Evolutionary conservation across 2,113 vertebrate genomes (phyloP).

Genomic region (Chlorodrepanis virens): DNA sequence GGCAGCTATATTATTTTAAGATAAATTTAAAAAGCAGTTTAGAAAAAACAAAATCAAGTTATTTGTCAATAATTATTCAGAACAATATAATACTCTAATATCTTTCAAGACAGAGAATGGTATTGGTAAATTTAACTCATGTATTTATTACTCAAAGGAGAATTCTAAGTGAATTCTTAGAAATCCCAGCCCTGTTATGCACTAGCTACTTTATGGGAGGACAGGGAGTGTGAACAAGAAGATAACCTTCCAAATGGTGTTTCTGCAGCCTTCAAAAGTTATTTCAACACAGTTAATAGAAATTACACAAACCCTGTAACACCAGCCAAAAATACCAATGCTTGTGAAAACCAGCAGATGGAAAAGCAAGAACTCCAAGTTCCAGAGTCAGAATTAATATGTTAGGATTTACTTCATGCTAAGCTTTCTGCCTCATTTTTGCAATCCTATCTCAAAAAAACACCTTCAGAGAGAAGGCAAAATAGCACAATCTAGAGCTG

Average conservation of each 20-base stretch:
- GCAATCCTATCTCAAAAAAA: neutral
- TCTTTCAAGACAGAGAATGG: neutral
- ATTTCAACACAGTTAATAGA: constrained; percentile 50
- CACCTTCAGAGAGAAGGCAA: neutral
- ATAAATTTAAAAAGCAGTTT: neutral
- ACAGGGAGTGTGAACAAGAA: neutral
- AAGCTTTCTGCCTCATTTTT: neutral
- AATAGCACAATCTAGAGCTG: neutral
- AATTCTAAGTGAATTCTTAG: neutral
- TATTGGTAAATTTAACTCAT: neutral
- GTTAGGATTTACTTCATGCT: neutral
- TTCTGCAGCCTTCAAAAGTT: constrained; percentile 27
- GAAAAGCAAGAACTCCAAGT: constrained; percentile 30
- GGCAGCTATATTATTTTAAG: neutral
- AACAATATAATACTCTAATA: neutral
- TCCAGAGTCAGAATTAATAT: neutral
- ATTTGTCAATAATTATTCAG: neutral
- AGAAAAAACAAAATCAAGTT: neutral
- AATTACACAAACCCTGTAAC: constrained; percentile 39
- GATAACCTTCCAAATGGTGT: constrained; percentile 2
- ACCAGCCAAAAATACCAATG: constrained; percentile 41
- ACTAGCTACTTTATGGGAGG: neutral
- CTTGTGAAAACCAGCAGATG: constrained; percentile 58
- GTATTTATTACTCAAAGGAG: neutral
- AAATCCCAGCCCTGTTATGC: neutral